Evolutionary conservation across 2,888 invertebrate species (phyloP).

Genomic region (Cistogaster globosa): DNA sequence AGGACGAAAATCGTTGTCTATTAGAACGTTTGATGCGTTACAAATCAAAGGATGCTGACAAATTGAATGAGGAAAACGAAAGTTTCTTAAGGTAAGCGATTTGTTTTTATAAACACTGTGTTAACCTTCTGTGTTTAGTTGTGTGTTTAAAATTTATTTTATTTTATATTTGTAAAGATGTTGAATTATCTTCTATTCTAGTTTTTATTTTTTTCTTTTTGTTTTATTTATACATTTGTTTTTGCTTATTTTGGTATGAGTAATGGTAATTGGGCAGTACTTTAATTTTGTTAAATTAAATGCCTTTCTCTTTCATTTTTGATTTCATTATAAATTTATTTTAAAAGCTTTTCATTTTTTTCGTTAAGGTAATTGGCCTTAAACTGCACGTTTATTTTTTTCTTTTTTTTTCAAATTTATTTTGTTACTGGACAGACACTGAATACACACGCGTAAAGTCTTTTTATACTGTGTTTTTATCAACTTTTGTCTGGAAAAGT

Average conservation of each 20-base stretch:
- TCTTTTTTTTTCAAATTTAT: constrained; percentile 5
- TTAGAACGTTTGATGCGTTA: constrained; percentile 94
- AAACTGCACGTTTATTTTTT: constrained; percentile 22
- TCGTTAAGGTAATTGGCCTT: constrained; percentile 2
- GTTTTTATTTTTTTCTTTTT: constrained; percentile 8
- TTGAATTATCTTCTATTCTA: constrained; percentile 12
- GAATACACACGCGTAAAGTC: background rate
- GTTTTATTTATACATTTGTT: constrained; percentile 11
- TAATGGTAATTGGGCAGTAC: constrained; percentile 70
- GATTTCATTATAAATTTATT: constrained; percentile 57
- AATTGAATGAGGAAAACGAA: constrained; percentile 98
- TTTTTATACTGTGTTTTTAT: no score
- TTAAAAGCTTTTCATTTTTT: constrained; percentile 33
- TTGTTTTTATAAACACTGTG: background rate
- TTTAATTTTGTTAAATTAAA: constrained; percentile 51
- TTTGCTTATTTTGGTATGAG: constrained; percentile 49
- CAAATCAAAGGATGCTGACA: constrained; percentile 97
- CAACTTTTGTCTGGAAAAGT: no score
- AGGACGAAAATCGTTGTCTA: constrained; percentile 94
- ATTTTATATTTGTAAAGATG: background rate
- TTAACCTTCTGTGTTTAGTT: constrained; percentile 33
- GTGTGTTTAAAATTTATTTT: constrained; percentile 16
- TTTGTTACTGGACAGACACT: constrained; percentile 3
- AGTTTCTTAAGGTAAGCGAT: constrained; percentile 91
- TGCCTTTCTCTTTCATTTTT: constrained; percentile 66